phyloP scores from a whole-genome alignment of 2,797 vertebrate genomes.

The Leucoraja ocellata region DNA sequence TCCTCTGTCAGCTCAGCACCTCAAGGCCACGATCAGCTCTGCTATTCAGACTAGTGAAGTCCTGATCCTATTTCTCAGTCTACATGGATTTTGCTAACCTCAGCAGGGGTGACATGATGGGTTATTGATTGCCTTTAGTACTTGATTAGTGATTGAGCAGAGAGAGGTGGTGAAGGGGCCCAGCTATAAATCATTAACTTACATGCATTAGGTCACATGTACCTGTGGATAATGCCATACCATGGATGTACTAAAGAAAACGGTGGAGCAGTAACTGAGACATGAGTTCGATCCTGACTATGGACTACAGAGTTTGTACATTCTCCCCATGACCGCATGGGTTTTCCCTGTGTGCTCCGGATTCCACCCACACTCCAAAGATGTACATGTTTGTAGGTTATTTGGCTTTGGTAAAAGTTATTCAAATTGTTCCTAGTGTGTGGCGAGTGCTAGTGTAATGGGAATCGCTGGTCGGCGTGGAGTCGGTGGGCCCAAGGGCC shows the following conservation, averaged over 20 bases:
- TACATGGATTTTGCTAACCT: neutral
- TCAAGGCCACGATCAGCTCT: neutral
- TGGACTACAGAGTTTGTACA: too few relatives aligned
- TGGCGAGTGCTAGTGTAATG: too few relatives aligned
- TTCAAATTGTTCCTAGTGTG: too few relatives aligned
- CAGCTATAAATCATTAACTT: neutral
- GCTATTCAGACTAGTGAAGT: neutral
- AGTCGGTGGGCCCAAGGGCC: too few relatives aligned
- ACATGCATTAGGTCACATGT: neutral
- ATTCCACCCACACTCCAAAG: too few relatives aligned
- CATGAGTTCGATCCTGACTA: too few relatives aligned
- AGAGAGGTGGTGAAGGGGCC: neutral
- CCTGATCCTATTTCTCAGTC: neutral
- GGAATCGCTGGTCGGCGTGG: too few relatives aligned
- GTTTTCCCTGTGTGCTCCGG: too few relatives aligned
- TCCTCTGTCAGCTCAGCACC: neutral
- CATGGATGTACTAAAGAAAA: neutral
- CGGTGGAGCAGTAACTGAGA: too few relatives aligned
- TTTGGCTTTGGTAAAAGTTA: too few relatives aligned
- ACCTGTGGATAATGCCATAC: neutral
- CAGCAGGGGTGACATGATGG: neutral
- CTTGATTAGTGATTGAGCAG: neutral
- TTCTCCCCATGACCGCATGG: too few relatives aligned
- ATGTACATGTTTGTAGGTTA: too few relatives aligned
- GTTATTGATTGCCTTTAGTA: neutral